phyloP scores from a whole-genome alignment of 2,113 vertebrate species.

The Ancistrus triradiatus region DNA sequence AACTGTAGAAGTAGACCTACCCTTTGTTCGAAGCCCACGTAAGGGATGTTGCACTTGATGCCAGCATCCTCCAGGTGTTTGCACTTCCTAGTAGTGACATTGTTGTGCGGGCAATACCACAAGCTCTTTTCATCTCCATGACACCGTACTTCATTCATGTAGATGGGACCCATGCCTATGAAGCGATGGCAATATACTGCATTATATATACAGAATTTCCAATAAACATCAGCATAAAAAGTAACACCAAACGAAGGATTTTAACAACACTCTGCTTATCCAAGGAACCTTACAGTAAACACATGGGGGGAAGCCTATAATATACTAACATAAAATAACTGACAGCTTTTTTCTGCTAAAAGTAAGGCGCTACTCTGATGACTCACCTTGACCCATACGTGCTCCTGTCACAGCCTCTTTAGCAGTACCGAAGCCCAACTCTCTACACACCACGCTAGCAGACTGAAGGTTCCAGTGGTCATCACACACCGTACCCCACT shows the following conservation, averaged over 20 bases:
- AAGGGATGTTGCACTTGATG: conserved; percentile 85
- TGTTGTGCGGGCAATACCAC: conserved; percentile 84
- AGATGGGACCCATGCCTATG: conserved; percentile 85
- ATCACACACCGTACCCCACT: conserved; percentile 92
- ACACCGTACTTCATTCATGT: conserved; percentile 90
- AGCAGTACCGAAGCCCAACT: conserved; percentile 92
- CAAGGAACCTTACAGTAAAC: too few relatives aligned
- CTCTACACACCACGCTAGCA: conserved; percentile 89
- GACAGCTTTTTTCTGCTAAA: too few relatives aligned
- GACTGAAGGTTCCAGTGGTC: conserved; percentile 88
- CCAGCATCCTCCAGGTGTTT: conserved; percentile 81
- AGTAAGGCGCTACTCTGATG: too few relatives aligned
- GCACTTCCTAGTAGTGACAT: conserved; percentile 85
- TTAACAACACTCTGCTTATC: too few relatives aligned
- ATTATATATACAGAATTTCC: background rate
- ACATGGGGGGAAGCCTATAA: too few relatives aligned
- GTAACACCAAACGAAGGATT: too few relatives aligned
- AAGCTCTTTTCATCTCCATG: conserved; percentile 78
- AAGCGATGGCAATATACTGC: too few relatives aligned
- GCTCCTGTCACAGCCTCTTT: conserved; percentile 86
- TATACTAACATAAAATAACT: too few relatives aligned
- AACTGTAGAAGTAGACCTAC: conserved; percentile 62
- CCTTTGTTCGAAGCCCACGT: conserved; percentile 84
- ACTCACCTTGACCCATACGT: conserved; percentile 89
- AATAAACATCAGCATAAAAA: background rate